A percentile compares a stretch with the other conserved stretches of the same genome.
Evolutionary conservation across 2,113 vertebrate species (phyloP).

Genomic region (Gavialis gangeticus): DNA sequence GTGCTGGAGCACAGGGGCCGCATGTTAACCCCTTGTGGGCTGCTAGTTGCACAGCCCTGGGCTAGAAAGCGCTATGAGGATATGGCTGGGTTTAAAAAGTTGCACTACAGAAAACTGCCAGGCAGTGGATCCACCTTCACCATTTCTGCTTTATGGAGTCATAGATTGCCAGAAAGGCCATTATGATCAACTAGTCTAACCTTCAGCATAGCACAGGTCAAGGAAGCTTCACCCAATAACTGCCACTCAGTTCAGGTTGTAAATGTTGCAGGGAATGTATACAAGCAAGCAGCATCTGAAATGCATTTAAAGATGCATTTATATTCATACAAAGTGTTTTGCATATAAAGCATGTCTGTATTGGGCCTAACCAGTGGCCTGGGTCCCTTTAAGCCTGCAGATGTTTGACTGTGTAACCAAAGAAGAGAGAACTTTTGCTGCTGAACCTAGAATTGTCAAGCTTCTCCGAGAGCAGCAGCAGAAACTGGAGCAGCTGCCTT

Average conservation of each 20-base stretch:
- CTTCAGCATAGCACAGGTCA: accelerated
- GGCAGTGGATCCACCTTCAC: neutral
- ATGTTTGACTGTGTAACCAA: neutral
- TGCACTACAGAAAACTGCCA: accelerated
- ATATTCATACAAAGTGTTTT: neutral
- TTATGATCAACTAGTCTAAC: accelerated
- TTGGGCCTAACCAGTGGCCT: neutral
- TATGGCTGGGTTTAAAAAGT: neutral
- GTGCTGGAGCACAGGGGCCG: no score
- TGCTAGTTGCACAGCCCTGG: neutral
- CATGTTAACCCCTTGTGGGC: no score
- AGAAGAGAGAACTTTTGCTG: neutral
- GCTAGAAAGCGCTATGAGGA: neutral
- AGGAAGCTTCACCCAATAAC: neutral
- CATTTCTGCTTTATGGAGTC: neutral
- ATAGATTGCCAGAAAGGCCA: neutral
- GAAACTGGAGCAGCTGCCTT: neutral
- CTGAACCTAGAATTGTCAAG: neutral
- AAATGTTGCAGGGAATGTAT: neutral
- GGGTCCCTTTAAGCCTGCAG: neutral
- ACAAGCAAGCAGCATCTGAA: accelerated
- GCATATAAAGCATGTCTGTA: accelerated
- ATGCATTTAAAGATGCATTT: neutral
- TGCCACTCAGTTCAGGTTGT: accelerated
- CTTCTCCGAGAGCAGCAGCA: neutral